Evolutionary conservation across 2,888 invertebrate genomes (phyloP), one percentile per base, ranked within the genome.

Genomic region (Protophormia terraenovae): DNA sequence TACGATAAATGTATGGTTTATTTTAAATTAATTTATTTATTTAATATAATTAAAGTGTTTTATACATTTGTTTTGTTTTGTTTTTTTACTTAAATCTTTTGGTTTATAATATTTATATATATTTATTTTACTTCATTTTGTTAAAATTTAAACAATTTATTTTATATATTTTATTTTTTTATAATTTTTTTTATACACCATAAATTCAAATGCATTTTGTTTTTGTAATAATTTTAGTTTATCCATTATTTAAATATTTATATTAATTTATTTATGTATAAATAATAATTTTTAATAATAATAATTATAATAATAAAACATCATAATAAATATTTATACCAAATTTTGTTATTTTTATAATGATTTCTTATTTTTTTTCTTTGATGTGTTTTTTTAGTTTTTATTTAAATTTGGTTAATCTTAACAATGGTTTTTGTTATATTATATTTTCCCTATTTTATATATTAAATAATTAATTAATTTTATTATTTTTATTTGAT

Each of bases 261-360:
- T 86, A 69, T 83, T 83, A 81, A 86, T 22, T 81, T 60, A 66
- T 87, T 72, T 80, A 77, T 71, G 50, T 87, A 81, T 86, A 83
- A 75, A 84, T 83, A 83, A 82, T 82, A 79, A 78, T 83, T 79
- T 83, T 78, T 81, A 71, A 80, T 86, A 88, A 89, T 89, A 90
- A 88, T 90, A 90, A 88, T 90, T 89, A 89, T 90, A 89, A 47
- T 81, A 86, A 83, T 86, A 87, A 84, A 90, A 90, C 90, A 90
- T 91, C 89, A 90, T 90, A 89, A 89, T 89, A 87, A 90, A 90
- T 88, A 87, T 89, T 83, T 86, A 83, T 89, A 90, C 89, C 90
- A 89, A 87, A 80, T 89, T 89, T 88, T 76, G 8, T 73, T 80
- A n/a, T n/a, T 78, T 73, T 87, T 73, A 45, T 87, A 83, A 72